Percentiles rank a stretch among this genome's conserved stretches.
phyloP scores from a whole-genome alignment of 2,113 vertebrate genomes.

The Pygoscelis adeliae region DNA sequence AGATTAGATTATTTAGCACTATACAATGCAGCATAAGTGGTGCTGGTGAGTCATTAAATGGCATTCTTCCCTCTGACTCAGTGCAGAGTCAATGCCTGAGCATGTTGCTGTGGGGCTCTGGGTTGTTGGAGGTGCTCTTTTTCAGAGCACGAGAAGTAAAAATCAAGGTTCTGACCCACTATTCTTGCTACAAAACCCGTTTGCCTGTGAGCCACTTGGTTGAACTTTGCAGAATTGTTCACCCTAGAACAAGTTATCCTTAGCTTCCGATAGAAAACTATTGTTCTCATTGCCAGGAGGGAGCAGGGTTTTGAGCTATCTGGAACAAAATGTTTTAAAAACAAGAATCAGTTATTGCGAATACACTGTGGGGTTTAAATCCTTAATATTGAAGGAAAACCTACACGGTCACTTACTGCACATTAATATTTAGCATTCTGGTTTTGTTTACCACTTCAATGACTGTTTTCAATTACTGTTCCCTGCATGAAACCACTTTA shows the following conservation, averaged over 20 bases:
- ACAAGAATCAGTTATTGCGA: conserved; percentile 31
- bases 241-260: conserved; percentile 11
- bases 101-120: conserved; percentile 53
- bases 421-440: conserved; percentile 37
- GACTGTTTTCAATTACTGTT: conserved; percentile 59
- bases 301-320: conserved; percentile 21
- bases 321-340: conserved; percentile 51
- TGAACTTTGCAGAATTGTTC: conserved; percentile 17
- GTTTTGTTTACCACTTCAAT: conserved; percentile 60
- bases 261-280: conserved; percentile 4
- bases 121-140: conserved; percentile 52
- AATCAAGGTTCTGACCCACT: background rate
- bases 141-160: background rate
- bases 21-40: conserved; percentile 50
- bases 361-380: conserved; percentile 24
- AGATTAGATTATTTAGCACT: conserved; percentile 68
- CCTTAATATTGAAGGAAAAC: conserved; percentile 31
- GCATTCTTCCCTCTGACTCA: conserved; percentile 65
- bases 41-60: conserved; percentile 62
- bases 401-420: conserved; percentile 17
- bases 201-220: background rate
- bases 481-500: conserved; percentile 45
- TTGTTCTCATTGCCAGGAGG: conserved; percentile 42
- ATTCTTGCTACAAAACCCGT: background rate
- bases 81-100: conserved; percentile 44